Base-by-base conservation (phyloP, 2,113 vertebrate genomes). In the Accipiter cooperii region DNA sequence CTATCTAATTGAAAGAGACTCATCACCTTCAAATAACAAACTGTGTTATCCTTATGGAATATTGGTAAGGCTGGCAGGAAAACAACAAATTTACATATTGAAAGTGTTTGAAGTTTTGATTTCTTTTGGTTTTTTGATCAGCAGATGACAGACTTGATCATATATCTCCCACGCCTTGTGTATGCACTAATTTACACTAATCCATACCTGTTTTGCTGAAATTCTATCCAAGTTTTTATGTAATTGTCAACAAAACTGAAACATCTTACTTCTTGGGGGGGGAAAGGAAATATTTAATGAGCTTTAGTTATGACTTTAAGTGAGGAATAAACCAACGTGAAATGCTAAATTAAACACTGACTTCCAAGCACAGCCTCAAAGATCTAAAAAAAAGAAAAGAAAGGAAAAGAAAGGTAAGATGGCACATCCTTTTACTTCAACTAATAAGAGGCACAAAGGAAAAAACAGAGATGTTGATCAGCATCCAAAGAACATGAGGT, bases 381-480 rank as follows among this genome's bases (percentile, higher is more conserved):
- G 76, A 71, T 42, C 21, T 10, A 52, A 55, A 63, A 52, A 29
- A 29, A 17, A 5, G 10, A 34, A 54, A 61, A 28, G 17, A 54
- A 33, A 36, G 5, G 12, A 54, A 70, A 68, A 47, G 3, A 82
- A 83, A 91, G n/a, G 73, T 84, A 92, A 36, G 57, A 71, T 65
- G 78, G 91, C 74, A 84, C 61, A 95, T 93, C 40, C 31, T 89
- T 92, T 89, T 91, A 57, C 25, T 92, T 93, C 55, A 89, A 49
- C 81, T 91, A 78, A 52, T 70, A 68, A 65, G 20, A 91, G 33
- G 38, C 47, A 89, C 69, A 93, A 78, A 91, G 40, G 33, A 63
- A 86, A 90, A 93, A 89, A 49, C 40, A 89, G 24, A 89, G 52
- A 73, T 83, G 89, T 54, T 97, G 78, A 95, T 96, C 82, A 88